A percentile compares a stretch with the other conserved stretches of the same genome.
phyloP scores from a whole-genome alignment of 2,888 invertebrate species.

The Gymnocheta viridis region DNA sequence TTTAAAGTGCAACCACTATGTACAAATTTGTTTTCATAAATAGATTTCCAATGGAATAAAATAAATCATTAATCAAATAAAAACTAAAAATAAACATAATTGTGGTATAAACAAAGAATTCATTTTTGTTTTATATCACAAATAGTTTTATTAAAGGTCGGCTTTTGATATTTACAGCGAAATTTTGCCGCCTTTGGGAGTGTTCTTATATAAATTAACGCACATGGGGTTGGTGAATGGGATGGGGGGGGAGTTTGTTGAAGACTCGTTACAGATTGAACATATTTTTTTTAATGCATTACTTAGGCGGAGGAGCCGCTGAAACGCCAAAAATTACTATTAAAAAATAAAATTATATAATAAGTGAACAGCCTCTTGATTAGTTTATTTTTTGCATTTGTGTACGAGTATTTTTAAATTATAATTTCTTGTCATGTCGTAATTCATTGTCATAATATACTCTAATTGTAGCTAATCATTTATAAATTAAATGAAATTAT shows the following conservation, averaged over 20 bases:
- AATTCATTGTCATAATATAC: too few species aligned
- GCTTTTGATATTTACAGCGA: background rate
- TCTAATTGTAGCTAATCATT: background rate
- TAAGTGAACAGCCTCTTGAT: too few species aligned
- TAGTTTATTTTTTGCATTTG: too few species aligned
- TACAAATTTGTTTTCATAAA: slow-evolving; percentile 11
- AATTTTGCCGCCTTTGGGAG: background rate
- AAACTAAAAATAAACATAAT: slow-evolving; percentile 31
- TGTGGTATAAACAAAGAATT: slow-evolving; percentile 19
- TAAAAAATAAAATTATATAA: too few species aligned
- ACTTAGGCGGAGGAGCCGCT: too few species aligned
- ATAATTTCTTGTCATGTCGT: too few species aligned
- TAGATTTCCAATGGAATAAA: background rate
- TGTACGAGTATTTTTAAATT: too few species aligned
- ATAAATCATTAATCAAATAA: slow-evolving; percentile 33
- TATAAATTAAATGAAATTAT: background rate
- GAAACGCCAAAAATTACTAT: too few species aligned
- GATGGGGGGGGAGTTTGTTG: too few species aligned
- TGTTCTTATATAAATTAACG: background rate
- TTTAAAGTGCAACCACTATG: background rate
- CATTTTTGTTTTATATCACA: background rate
- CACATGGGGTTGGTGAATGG: too few species aligned
- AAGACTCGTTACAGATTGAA: too few species aligned
- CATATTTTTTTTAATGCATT: too few species aligned
- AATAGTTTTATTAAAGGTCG: background rate